A percentile compares a stretch with the other conserved stretches of the same genome.
Conservation (phyloP, 2,888 invertebrate species). For the Zele albiditarsus region DNA sequence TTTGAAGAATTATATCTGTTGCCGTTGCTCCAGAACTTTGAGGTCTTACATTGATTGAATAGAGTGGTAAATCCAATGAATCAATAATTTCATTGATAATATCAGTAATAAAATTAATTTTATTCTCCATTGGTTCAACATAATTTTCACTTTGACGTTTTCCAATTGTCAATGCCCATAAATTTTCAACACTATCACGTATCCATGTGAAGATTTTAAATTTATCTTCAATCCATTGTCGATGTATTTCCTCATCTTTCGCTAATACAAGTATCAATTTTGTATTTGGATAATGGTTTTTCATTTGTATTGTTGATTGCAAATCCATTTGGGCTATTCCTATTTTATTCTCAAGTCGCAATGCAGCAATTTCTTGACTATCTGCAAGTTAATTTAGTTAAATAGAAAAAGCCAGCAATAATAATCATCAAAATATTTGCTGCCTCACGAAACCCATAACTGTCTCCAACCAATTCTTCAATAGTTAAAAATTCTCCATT, state of each 20-base stretch:
- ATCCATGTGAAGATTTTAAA: constrained; percentile 61
- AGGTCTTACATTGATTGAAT: constrained; percentile 43
- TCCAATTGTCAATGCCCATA: constrained; percentile 54
- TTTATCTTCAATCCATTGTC: constrained; percentile 62
- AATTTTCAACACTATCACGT: constrained; percentile 57
- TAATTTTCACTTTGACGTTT: constrained; percentile 31
- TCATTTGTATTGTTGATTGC: constrained; percentile 68
- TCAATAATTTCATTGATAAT: constrained; percentile 55
- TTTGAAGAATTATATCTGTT: constrained; percentile 49
- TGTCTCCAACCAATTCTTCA: constrained; percentile 69
- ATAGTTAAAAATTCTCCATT: constrained; percentile 71
- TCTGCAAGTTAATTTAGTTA: constrained; percentile 55
- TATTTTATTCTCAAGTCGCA: constrained; percentile 61
- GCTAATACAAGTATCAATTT: constrained; percentile 69
- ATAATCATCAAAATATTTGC: neutral
- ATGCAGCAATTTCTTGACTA: constrained; percentile 64
- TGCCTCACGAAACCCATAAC: constrained; percentile 71
- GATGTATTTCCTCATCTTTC: constrained; percentile 65
- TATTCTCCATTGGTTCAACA: constrained; percentile 47
- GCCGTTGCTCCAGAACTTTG: constrained; percentile 45
- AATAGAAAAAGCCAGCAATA: neutral
- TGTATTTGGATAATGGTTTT: constrained; percentile 66
- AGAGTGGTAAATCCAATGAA: constrained; percentile 46
- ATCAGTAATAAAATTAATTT: constrained; percentile 48
- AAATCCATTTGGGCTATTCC: constrained; percentile 71